A percentile compares a stretch with the other conserved stretches of the same genome.
Conservation (phyloP, 2,113 vertebrate species). For the Chionis minor region DNA sequence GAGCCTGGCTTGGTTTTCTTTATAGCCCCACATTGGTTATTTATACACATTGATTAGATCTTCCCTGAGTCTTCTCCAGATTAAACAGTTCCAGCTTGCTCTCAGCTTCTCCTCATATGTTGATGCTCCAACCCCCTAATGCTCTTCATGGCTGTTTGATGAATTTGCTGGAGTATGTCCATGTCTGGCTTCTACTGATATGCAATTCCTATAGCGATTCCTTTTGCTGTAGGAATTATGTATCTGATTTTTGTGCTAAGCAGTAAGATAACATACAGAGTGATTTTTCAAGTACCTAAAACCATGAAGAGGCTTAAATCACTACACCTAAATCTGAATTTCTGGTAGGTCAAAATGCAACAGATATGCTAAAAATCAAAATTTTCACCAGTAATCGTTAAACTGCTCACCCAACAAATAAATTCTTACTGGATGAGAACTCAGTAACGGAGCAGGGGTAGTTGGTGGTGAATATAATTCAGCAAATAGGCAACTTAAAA, state of each 20-base stretch:
- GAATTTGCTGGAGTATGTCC: not conserved
- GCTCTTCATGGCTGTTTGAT: not conserved
- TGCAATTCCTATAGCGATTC: not conserved
- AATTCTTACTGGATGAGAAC: not conserved
- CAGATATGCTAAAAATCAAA: not conserved
- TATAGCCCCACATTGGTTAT: not conserved
- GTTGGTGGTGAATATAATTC: not conserved
- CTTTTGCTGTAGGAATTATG: not conserved
- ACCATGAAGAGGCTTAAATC: not conserved
- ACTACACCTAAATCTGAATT: not conserved
- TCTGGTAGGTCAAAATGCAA: not conserved
- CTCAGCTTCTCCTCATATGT: not conserved
- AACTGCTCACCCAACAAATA: not conserved
- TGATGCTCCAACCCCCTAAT: rapidly evolving
- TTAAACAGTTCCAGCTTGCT: not conserved
- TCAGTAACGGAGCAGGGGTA: not conserved
- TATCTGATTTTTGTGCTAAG: not conserved
- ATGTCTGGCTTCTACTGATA: not conserved
- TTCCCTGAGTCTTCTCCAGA: not conserved
- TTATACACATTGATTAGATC: not conserved
- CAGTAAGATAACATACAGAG: not conserved
- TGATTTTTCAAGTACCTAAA: not conserved
- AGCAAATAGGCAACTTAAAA: not conserved
- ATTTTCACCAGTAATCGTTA: not conserved
- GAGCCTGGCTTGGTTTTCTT: not conserved